Base-by-base conservation (phyloP, 2,113 vertebrate species). In the Engraulis encrasicolus region DNA sequence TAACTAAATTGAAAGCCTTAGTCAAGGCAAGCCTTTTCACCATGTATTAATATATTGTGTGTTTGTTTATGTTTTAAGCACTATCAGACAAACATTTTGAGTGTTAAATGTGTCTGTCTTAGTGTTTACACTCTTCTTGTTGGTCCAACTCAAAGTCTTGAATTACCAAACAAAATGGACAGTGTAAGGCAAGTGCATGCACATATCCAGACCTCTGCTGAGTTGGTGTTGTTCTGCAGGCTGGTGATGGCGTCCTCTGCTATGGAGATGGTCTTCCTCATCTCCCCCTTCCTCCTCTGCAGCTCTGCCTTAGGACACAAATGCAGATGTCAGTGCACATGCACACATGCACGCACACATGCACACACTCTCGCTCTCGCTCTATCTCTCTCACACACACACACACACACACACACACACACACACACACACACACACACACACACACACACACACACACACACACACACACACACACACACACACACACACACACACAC, bases 171-270 rank as follows among this genome's bases (percentile, higher is more conserved):
- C n/a, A n/a, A n/a, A n/a, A n/a, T n/a, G n/a, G n/a, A n/a, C n/a
- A 61, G 5, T 23, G 23, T 66, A 66, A 31, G 7, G 23, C 9
- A 15, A 2, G 23, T 54, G 61, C 61, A 23, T 17, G 23, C 61
- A 27, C 82, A 81, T 91, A n/a, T n/a, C n/a, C n/a, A n/a, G n/a
- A 96, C 95, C 90, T 90, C 89, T 19, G 96, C 93, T 0, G 93
- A 89, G 11, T 90, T 84, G 1, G 89, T 93, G 83, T 95, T 96
- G 77, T 58, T 93, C 80, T 96, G 92, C 40, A 95, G 92, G 78
- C 93, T 96, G 85, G 82, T 79, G 11, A 96, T 92, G 38, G 92
- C 91, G 7, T 93, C 94, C 88, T 96, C 94, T 27, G 92, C 93
- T 38, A 90, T 82, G 9, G 90, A 92, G 5, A 87, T 78, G 74